Evolutionary conservation across 1,140 invertebrate genomes (phyloP), one percentile per base, ranked within the genome.

Genomic region (Orchesella cincta): DNA sequence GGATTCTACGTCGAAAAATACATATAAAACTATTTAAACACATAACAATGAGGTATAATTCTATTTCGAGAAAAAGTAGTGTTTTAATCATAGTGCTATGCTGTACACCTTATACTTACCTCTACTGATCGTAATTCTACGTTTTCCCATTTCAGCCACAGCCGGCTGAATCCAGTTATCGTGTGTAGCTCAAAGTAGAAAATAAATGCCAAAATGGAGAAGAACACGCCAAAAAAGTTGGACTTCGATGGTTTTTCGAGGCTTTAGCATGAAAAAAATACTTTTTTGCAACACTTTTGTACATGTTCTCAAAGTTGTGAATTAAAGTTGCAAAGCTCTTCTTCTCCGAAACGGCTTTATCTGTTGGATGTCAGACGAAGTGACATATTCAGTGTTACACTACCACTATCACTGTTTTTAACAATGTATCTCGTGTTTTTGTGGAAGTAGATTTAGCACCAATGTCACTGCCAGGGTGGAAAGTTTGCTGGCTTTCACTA

Each of bases 141-240:
- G 46, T 81, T 79, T 78, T 81, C 81, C 81, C 81, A 81, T 70
- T 80, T 80, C 0, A 80, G 76, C 79, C 81, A 82, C 26, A 82
- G 29, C 31, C 81, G 18, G 20, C 76, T 79, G 39, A 82, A 82
- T 14, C 79, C 79, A 29, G 46, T 75, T 8, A 73, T 74, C 8
- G 81, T 82, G 64, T 82, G 79, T 12, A 80, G 76, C 73, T 82
- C 78, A 62, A 80, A 78, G 51, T 80, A 80, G 52, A 82, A 82
- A 28, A 82, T 77, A 51, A 78, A 75, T 36, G 79, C 78, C n/a
- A 82, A 62, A 29, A 79, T 67, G 16, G 76, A 78, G 64, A 82
- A 80, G 75, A 80, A 80, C 16, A 80, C 52, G n/a, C 78, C 75
- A 57, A 78, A 76, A 54, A 76, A 64, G 36, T 81, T 81, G 0